Percentiles rank a stretch among this genome's conserved stretches.
Evolutionary conservation across 1,140 invertebrate species (phyloP).

Genomic region (Drosophila aff.): DNA sequence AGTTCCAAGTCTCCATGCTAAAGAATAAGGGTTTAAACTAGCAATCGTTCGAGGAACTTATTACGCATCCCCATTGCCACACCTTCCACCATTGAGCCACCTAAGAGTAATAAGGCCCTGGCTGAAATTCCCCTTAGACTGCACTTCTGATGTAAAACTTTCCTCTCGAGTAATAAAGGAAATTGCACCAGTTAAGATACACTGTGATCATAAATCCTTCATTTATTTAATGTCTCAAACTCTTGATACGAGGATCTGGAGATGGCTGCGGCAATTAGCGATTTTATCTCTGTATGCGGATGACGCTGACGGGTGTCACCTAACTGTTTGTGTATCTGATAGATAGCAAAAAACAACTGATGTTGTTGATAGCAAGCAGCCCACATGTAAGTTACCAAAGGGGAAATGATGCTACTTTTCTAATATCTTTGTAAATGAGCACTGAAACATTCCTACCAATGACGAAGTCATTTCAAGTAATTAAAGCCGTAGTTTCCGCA

Average conservation of each 20-base stretch:
- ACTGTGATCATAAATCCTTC: constrained; percentile 18
- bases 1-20: too few relatives aligned
- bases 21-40: background rate
- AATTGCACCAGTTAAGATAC: constrained; percentile 10
- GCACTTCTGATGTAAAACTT: constrained; percentile 23
- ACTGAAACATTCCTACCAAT: background rate
- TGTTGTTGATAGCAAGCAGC: background rate
- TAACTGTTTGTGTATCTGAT: constrained; percentile 14
- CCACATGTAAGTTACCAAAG: background rate
- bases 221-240: constrained; percentile 34
- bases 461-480: background rate
- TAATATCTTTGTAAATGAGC: background rate
- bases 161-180: constrained; percentile 2
- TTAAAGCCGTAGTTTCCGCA: too few relatives aligned
- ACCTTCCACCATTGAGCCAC: background rate
- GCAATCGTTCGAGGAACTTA: background rate
- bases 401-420: background rate
- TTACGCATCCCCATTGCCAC: background rate
- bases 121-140: background rate
- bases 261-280: constrained; percentile 1
- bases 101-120: too few relatives aligned
- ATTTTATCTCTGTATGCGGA: constrained; percentile 27
- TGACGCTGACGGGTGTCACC: constrained; percentile 14
- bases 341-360: constrained; percentile 3
- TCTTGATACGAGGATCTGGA: background rate